Conservation (phyloP, 2,113 vertebrate species). For the Onychostruthus taczanowskii region DNA sequence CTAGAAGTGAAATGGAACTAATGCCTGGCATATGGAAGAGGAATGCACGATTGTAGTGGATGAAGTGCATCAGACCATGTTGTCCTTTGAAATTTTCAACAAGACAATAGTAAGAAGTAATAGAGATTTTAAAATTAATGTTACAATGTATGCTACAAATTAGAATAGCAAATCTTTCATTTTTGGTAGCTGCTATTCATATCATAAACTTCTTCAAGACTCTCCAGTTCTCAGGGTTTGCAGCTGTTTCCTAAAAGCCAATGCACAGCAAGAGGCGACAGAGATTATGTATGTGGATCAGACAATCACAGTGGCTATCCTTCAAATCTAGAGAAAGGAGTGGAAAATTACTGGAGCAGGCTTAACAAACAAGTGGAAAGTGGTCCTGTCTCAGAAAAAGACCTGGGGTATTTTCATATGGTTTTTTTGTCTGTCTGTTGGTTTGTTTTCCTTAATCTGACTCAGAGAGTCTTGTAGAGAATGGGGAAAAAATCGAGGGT, state of each 20-base stretch:
- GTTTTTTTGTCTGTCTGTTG: neutral
- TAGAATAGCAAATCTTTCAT: neutral
- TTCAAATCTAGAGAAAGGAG: neutral
- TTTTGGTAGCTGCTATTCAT: neutral
- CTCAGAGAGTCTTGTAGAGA: neutral
- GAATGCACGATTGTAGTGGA: neutral
- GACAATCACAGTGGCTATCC: neutral
- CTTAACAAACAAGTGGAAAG: neutral
- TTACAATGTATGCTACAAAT: neutral
- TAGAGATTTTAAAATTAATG: neutral
- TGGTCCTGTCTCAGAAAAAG: neutral
- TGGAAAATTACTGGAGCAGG: neutral
- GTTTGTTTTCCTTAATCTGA: neutral
- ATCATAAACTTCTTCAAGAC: neutral
- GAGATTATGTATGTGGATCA: neutral
- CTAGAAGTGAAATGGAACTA: slow-evolving; percentile 43
- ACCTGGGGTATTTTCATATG: neutral
- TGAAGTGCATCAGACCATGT: neutral
- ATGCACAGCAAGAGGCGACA: neutral
- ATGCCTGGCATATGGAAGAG: slow-evolving; percentile 29
- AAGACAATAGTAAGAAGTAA: neutral
- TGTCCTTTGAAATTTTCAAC: slow-evolving; percentile 15
- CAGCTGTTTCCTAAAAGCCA: neutral
- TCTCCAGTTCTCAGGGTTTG: neutral
- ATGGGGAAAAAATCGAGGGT: neutral